Percentiles rank a stretch among this genome's conserved stretches.
Evolutionary conservation across 2,797 vertebrate species (phyloP).

Genomic region (Anisognathus igniventris): DNA sequence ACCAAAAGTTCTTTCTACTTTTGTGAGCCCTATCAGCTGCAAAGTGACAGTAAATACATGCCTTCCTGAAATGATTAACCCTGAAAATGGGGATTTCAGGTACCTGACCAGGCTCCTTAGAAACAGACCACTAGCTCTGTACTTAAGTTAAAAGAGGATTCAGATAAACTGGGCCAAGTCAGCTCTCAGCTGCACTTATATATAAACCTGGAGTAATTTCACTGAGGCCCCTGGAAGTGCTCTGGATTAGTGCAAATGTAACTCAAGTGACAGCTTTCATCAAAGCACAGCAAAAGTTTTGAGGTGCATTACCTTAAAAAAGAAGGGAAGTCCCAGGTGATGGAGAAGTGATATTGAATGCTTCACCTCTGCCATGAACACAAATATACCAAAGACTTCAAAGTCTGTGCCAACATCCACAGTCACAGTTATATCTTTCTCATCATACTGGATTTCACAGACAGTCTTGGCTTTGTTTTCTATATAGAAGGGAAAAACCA

Average conservation of each 20-base stretch:
- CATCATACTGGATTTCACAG: neutral
- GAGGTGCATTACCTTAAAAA: slow-evolving; percentile 41
- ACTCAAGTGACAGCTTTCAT: neutral
- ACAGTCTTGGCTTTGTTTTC: slow-evolving; percentile 34
- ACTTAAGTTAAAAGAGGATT: neutral
- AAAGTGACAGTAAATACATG: neutral
- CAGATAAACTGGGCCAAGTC: neutral
- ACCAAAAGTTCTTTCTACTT: neutral
- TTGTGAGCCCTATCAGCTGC: neutral
- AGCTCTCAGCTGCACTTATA: neutral
- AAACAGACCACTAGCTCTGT: neutral
- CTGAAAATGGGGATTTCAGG: neutral
- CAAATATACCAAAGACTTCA: neutral
- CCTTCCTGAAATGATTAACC: neutral
- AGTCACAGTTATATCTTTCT: neutral
- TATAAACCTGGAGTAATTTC: neutral
- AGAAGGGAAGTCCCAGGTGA: slow-evolving; percentile 59
- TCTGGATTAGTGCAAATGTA: neutral
- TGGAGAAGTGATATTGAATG: slow-evolving; percentile 20
- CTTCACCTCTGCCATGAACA: slow-evolving; percentile 31
- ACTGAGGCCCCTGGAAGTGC: neutral
- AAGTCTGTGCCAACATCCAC: neutral
- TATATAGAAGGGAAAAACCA: neutral
- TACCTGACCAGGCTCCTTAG: neutral
- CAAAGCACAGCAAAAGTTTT: neutral